These are phyloP conservation scores for Epinotia brunnichana DNA, from an alignment of 2,888 invertebrate genomes.

Conservation along the genomic window DNA sequence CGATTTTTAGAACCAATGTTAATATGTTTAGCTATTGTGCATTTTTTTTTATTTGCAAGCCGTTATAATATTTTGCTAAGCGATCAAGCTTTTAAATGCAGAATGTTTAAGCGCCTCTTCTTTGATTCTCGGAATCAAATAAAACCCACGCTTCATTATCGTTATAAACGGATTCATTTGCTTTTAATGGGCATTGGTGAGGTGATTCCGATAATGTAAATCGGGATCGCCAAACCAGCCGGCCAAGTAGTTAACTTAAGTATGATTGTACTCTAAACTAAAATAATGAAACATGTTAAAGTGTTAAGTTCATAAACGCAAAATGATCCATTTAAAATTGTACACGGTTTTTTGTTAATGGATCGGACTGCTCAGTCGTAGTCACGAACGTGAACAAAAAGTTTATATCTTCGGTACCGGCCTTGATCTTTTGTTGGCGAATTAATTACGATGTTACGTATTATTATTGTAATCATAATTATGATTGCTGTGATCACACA, in stretches of 20 bases:
- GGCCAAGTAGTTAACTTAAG: conserved; percentile 10
- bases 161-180: conserved; percentile 17
- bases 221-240: conserved; percentile 13
- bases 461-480: conserved; percentile 38
- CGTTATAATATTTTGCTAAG: conserved; percentile 6
- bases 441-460: conserved; percentile 68
- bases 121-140: conserved; percentile 12
- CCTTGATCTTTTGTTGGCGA: conserved; percentile 79
- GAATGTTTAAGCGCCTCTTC: background rate
- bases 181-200: conserved; percentile 16
- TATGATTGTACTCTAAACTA: conserved; percentile 18
- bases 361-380: conserved; percentile 66
- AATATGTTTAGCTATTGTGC: too few relatives aligned
- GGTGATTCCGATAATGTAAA: conserved; percentile 31
- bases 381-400: conserved; percentile 80
- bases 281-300: conserved; percentile 38
- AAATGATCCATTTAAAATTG: conserved; percentile 72
- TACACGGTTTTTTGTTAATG: conserved; percentile 70
- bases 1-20: too few relatives aligned
- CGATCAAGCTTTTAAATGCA: background rate
- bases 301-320: conserved; percentile 39
- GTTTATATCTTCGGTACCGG: conserved; percentile 67
- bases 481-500: conserved; percentile 38
- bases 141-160: conserved; percentile 23
- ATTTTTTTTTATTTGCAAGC: background rate